These are phyloP conservation scores for Hoplostethus atlanticus DNA, from an alignment of 2,797 vertebrate species.

Conservation along the genomic window DNA sequence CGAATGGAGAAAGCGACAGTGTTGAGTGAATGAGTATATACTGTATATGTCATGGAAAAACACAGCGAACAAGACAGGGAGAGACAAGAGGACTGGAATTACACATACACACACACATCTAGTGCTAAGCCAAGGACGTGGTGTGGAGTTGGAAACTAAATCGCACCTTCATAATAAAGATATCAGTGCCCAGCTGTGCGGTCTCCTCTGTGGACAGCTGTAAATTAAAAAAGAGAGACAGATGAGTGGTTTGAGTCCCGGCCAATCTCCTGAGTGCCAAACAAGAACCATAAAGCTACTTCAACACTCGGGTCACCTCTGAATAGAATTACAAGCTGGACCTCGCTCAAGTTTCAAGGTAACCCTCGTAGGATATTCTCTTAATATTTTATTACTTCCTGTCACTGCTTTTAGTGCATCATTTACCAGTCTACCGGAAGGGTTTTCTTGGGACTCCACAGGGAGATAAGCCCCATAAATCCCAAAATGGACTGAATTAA, in stretches of 20 bases:
- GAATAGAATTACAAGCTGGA: neutral
- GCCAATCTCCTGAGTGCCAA: conserved; percentile 30
- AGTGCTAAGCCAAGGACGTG: conserved; percentile 32
- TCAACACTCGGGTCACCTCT: neutral
- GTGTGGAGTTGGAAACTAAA: conserved; percentile 44
- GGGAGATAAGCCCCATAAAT: conserved; percentile 1
- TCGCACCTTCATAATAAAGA: conserved; percentile 93
- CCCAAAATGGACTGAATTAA: conserved; percentile 26
- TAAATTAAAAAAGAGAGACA: conserved; percentile 25
- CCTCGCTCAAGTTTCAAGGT: neutral
- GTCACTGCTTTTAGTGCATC: neutral
- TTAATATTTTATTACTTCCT: neutral
- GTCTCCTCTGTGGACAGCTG: conserved; percentile 79
- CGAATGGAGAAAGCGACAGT: neutral
- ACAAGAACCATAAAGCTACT: neutral
- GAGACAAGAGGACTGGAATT: conserved; percentile 42
- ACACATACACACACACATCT: conserved; percentile 22
- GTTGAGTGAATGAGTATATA: conserved; percentile 1
- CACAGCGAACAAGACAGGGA: conserved; percentile 18
- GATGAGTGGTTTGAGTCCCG: conserved; percentile 8
- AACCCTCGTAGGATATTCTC: neutral
- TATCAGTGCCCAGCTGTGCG: conserved; percentile 88
- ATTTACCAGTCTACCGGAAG: neutral
- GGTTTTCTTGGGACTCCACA: neutral
- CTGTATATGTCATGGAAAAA: conserved; percentile 51